Base-by-base conservation (phyloP, 2,113 vertebrate species). In the Cisticola juncidis region DNA sequence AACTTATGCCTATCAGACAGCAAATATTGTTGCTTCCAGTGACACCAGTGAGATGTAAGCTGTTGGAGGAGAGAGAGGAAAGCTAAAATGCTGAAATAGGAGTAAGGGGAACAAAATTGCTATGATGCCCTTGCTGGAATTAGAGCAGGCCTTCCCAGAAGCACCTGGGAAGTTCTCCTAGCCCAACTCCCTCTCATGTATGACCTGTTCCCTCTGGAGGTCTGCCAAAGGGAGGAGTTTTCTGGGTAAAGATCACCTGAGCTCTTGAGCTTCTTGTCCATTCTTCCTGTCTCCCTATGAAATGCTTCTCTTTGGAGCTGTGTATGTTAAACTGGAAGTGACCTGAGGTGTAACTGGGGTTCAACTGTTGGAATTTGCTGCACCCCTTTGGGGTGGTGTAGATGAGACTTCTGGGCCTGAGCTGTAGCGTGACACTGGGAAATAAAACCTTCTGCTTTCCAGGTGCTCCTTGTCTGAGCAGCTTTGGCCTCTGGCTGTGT, bases 391-490 rank as follows among this genome's bases (percentile, higher is more conserved):
- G 14, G 9, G 9, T 68, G 36, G 17, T 21, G 21, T 19, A 64
- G 50, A 3, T 54, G 26, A 69, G 50, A 38, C 15, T 42, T 33
- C 18, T 53, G 16, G 40, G 14, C 28, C 40, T 69, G 81, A 42
- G 47, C 48, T 81, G 45, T 56, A 7, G 42, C 0, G 0, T 81
- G 57, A 54, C 57, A 31, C 10, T 58, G 19, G 86, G 68, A 72
- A 31, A 26, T 33, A 44, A 81, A 40, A 7, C 21, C 64, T 81
- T 84, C 50, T 94, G 69, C 36, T 91, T 95, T 86, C 62, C 81
- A 97, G 97, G 93, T 69, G 88, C 79, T 80, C 26, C 76, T 31
- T 79, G 58, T 86, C 38, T 90, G 56, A 84, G 58, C 2, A 2
- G 76, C 45, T 95, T 90, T 13, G 4, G 81, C 33, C 31, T 96